These are phyloP conservation scores for Peribatodes rhomboidaria DNA, from an alignment of 2,888 invertebrate species.

Conservation along the genomic window DNA sequence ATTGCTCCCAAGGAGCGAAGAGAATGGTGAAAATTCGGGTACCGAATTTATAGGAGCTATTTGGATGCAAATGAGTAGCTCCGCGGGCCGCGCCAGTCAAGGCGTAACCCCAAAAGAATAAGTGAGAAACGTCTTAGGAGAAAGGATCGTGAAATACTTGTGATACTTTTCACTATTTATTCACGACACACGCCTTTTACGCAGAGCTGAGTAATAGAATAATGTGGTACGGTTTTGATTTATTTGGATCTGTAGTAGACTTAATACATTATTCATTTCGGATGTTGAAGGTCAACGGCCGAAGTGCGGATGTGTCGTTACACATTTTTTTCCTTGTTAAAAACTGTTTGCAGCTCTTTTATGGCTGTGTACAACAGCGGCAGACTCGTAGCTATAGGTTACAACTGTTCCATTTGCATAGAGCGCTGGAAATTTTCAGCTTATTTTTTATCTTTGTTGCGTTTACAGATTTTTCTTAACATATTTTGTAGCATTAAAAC, in stretches of 20 bases:
- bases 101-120: constrained; percentile 82
- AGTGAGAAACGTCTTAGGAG: constrained; percentile 81
- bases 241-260: constrained; percentile 40
- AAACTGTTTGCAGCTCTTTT: constrained; percentile 36
- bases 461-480: constrained; percentile 11
- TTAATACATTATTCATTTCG: constrained; percentile 43
- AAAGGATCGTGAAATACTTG: constrained; percentile 68
- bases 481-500: background rate
- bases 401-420: constrained; percentile 40
- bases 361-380: constrained; percentile 29
- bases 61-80: constrained; percentile 86
- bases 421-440: constrained; percentile 28
- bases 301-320: constrained; percentile 26
- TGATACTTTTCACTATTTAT: constrained; percentile 76
- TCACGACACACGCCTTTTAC: constrained; percentile 59
- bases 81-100: constrained; percentile 72
- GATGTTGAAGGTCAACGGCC: constrained; percentile 38
- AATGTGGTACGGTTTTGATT: constrained; percentile 54
- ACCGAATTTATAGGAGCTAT: constrained; percentile 85
- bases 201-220: constrained; percentile 60
- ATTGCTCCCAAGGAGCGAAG: constrained; percentile 83
- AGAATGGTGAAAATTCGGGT: constrained; percentile 84
- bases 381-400: constrained; percentile 32
- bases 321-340: constrained; percentile 26
- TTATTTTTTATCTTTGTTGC: constrained; percentile 17